A percentile compares a stretch with the other conserved stretches of the same genome.
These are phyloP conservation scores for Arge pagana DNA, from an alignment of 2,888 invertebrate species.

Conservation along the genomic window DNA sequence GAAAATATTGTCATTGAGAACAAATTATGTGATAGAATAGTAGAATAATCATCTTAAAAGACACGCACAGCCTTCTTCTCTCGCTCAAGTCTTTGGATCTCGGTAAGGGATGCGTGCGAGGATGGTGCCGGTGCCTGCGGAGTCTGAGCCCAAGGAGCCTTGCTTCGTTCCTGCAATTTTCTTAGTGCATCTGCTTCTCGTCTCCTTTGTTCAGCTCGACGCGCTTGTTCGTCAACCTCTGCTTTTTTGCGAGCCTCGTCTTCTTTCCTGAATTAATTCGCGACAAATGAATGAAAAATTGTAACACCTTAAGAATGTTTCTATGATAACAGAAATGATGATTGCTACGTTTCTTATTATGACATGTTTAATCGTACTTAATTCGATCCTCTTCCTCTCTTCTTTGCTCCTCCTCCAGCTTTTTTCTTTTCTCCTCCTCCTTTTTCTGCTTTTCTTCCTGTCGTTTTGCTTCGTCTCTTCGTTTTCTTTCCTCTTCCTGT, in stretches of 20 bases:
- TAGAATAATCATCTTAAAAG: background rate
- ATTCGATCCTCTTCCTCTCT: slow-evolving; percentile 50
- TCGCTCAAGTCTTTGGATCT: slow-evolving; percentile 64
- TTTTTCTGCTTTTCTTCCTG: slow-evolving; percentile 57
- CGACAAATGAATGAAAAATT: slow-evolving; percentile 8
- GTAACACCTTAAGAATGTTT: background rate
- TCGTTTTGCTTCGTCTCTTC: slow-evolving; percentile 53
- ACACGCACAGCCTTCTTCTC: slow-evolving; percentile 58
- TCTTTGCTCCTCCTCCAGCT: slow-evolving; percentile 56
- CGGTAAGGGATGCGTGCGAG: slow-evolving; percentile 60
- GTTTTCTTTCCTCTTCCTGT: slow-evolving; percentile 57
- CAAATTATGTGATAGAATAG: background rate
- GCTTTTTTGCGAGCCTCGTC: slow-evolving; percentile 45
- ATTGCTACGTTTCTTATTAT: background rate
- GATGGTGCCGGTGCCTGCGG: slow-evolving; percentile 51
- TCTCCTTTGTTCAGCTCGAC: slow-evolving; percentile 58
- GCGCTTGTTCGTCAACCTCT: slow-evolving; percentile 54
- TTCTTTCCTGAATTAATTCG: slow-evolving; percentile 41
- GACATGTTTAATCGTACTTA: slow-evolving; percentile 39
- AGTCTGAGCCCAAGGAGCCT: slow-evolving; percentile 65
- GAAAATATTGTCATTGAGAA: background rate
- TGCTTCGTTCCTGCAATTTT: slow-evolving; percentile 60
- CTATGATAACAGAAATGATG: background rate
- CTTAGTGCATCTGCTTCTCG: slow-evolving; percentile 59
- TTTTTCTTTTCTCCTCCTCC: slow-evolving; percentile 62